Evolutionary conservation across 2,113 vertebrate genomes (phyloP), one percentile per base, ranked within the genome.

Genomic region (Cynocephalus volans): DNA sequence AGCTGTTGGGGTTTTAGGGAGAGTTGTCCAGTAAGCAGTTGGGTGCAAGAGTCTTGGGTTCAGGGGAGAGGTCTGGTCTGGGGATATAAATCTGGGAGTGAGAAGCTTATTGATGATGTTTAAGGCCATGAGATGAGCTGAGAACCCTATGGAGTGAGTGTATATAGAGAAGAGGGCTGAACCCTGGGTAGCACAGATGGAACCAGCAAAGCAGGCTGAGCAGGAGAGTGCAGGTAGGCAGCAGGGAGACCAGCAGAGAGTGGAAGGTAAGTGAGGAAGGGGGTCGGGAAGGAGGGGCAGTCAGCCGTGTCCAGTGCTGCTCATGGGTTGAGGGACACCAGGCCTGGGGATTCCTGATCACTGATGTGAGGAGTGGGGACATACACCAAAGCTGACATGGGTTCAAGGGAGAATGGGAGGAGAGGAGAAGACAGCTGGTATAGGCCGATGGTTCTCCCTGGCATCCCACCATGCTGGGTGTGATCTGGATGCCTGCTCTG

Each of bases 381-480:
- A 48, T 64, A 33, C 4, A 1, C 62, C 48, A 65, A 41, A 80
- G 45, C 67, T n/a, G 9, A 9, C 36, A 10, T 58, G 19, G 69
- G 52, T 81, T 23, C 19, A 67, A 36, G 85, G 72, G 62, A 80
- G 88, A 52, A 80, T 0, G 0, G 26, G n/a, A 84, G 50, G 31
- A 85, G 41, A 82, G 69, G 7, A 73, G 28, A 50, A 82, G 41
- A 52, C 11, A 4, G 23, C 31, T 69, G 21, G 77, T 23, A 4
- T 10, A 28, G 48, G 60, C 77, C 0, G 8, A 10, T 33, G 12
- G n/a, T 24, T 76, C 18, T 76, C 21, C 2, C 17, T 28, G 56
- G 65, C 6, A 5, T n/a, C 6, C 17, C 9, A 0, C 0, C 3
- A 24, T 81, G 54, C 54, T 50, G 77, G 73, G 26, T 24, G 5